Evolutionary conservation across 2,113 vertebrate genomes (phyloP), one percentile per base, ranked within the genome.

Genomic region (Manacus vitellinus): DNA sequence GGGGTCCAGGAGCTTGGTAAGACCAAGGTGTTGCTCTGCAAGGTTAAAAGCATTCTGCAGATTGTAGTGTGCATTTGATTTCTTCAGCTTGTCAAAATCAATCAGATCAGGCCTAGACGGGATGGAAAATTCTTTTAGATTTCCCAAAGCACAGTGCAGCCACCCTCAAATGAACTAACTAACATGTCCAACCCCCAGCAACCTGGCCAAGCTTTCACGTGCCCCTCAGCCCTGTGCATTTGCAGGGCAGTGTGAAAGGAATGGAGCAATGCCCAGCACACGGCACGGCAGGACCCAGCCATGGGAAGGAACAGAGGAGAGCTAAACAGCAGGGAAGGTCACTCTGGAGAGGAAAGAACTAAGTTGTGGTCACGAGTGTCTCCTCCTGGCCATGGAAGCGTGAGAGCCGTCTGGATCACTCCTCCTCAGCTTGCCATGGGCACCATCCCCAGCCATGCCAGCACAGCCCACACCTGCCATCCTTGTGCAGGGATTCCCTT

Each of bases 1-100:
- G 0, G 99, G 99, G 96, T 99, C 99, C 96, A 99, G 95, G 19
- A 99, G 98, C 95, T 99, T 99, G 83, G 99, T 99, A 93, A 99
- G 98, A 65, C 99, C 99, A 78, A 99, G 99, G 97, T 99, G 99
- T 63, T 99, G 99, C 94, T 99, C 99, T 12, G 99, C 99, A 95
- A 99, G 97, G 98, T 99, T 99, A 95, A 99, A 99, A 61, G 99
- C 99, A 74, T 99, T 99, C 98, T 99, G 99, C 78, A 99, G 98
- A 98, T 99, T 99, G 98, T 99, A 98, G 97, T 99, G 99, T 92
- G 98, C 99, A 52, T 99, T 99, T 94, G 99, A 99, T 95, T 99
- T 99, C 98, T 99, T 99, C 95, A 99, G 98, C 94, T 99, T 99
- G 98, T 99, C 99, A 96, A 99, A 99, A 97, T 99, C 99, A 90